Percentiles rank a stretch among this genome's conserved stretches.
Conservation (phyloP, 2,888 invertebrate species). For the Camponotus fellah region DNA sequence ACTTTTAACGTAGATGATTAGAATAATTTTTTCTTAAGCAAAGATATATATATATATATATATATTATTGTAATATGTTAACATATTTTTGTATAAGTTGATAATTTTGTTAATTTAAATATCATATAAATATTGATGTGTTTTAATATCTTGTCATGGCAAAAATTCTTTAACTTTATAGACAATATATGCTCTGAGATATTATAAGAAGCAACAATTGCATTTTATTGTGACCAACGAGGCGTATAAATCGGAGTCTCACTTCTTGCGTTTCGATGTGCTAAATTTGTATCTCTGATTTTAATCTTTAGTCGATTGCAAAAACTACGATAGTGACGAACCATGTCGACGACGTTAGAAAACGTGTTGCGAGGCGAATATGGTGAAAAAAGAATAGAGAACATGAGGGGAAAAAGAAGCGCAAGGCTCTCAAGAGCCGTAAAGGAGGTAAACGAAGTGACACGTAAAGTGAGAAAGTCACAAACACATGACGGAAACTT, state of each 20-base stretch:
- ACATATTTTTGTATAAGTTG: not conserved
- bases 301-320: slow-evolving; percentile 26
- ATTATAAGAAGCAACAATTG: not conserved
- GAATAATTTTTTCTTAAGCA: too few species aligned
- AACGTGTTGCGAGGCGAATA: slow-evolving; percentile 34
- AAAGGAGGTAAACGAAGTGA: slow-evolving; percentile 66
- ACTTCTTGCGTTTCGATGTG: not conserved
- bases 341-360: slow-evolving; percentile 33
- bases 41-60: too few species aligned
- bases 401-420: slow-evolving; percentile 61
- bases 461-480: slow-evolving; percentile 11
- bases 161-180: not conserved
- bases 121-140: not conserved
- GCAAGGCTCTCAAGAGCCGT: slow-evolving; percentile 63
- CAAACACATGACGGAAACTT: not conserved
- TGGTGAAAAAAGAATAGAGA: slow-evolving; percentile 38
- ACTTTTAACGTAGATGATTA: too few species aligned
- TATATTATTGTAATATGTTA: not conserved
- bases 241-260: slow-evolving; percentile 6
- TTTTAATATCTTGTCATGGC: not conserved
- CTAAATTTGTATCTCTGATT: slow-evolving; percentile 10
- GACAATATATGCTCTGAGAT: not conserved
- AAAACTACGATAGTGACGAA: slow-evolving; percentile 26
- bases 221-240: not conserved
- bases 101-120: not conserved